A percentile compares a stretch with the other conserved stretches of the same genome.
phyloP scores from a whole-genome alignment of 2,797 vertebrate species.

The Urocyon cinereoargenteus region DNA sequence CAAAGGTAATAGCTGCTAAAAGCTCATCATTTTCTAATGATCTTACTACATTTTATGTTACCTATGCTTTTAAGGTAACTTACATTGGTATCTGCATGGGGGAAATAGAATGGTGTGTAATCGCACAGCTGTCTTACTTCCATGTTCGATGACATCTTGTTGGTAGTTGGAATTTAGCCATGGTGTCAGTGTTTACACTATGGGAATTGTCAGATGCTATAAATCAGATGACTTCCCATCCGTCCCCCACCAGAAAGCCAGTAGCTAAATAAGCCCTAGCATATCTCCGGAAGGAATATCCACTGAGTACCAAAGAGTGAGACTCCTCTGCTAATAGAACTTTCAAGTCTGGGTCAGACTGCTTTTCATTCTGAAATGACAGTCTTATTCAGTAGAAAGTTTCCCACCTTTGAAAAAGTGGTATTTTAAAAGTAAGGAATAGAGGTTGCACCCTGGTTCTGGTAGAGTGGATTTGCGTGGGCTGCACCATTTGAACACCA shows the following conservation, averaged over 20 bases:
- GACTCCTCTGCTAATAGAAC: not conserved
- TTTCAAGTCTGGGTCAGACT: not conserved
- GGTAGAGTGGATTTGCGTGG: not conserved
- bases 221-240: not conserved
- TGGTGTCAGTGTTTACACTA: not conserved
- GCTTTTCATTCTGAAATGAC: slow-evolving; percentile 37
- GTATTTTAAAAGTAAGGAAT: not conserved
- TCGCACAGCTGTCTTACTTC: not conserved
- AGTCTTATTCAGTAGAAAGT: slow-evolving; percentile 36
- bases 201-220: not conserved
- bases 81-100: not conserved
- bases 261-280: not conserved
- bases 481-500: not conserved
- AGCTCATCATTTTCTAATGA: not conserved
- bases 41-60: not conserved
- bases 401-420: slow-evolving; percentile 29
- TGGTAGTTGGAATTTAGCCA: not conserved
- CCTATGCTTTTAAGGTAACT: not conserved
- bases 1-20: not conserved
- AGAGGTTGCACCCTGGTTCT: slow-evolving; percentile 5
- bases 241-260: not conserved
- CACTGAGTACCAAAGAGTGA: not conserved
- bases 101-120: not conserved
- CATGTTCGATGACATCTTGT: not conserved
- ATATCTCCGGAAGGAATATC: not conserved